Conservation (phyloP, 2,113 vertebrate genomes). For the Tupaia tana region DNA sequence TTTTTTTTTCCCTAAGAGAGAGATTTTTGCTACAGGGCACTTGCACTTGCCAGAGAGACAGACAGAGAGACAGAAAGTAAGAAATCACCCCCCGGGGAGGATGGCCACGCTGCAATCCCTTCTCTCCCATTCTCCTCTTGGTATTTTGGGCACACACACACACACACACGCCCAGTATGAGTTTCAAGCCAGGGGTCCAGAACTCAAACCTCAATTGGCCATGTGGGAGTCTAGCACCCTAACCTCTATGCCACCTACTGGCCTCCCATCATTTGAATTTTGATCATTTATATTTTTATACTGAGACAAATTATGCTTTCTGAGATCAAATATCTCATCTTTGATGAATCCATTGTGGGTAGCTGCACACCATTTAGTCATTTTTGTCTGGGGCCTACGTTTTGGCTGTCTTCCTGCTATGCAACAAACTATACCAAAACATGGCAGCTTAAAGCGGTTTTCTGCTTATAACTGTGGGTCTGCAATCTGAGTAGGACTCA, state of each 20-base stretch:
- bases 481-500: not conserved
- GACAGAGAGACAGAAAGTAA: too few relatives aligned
- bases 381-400: not conserved
- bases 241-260: too few relatives aligned
- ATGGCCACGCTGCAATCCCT: too few relatives aligned
- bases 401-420: not conserved
- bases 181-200: too few relatives aligned
- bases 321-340: slow-evolving; percentile 3
- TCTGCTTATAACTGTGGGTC: not conserved
- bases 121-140: too few relatives aligned
- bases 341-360: not conserved
- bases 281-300: slow-evolving; percentile 2
- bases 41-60: too few relatives aligned
- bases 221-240: too few relatives aligned
- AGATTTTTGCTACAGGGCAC: too few relatives aligned
- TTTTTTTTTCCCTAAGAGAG: not conserved
- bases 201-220: too few relatives aligned
- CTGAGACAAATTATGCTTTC: not conserved
- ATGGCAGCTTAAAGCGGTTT: not conserved
- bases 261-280: not conserved
- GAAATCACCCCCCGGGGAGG: too few relatives aligned
- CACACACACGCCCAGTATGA: too few relatives aligned
- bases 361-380: not conserved
- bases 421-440: not conserved
- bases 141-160: too few relatives aligned